Percentiles rank a stretch among this genome's conserved stretches.
phyloP scores from a whole-genome alignment of 2,888 invertebrate species.

The Melanargia galathea region DNA sequence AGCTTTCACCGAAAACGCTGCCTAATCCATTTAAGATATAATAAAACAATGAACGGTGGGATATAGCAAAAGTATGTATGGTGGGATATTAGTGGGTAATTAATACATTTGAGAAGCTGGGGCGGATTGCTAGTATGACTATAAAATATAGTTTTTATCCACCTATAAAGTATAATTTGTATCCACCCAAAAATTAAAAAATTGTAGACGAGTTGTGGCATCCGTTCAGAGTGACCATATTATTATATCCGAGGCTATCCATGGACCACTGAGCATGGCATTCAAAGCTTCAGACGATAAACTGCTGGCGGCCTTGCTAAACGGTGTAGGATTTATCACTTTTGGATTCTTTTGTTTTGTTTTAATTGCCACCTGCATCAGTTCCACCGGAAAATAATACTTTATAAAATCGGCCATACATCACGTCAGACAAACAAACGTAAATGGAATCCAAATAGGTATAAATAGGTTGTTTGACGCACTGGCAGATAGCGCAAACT shows the following conservation, averaged over 20 bases:
- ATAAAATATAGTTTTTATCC: too few relatives aligned
- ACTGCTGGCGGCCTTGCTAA: conserved; percentile 41
- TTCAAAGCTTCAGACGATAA: conserved; percentile 48
- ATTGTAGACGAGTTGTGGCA: conserved; percentile 4
- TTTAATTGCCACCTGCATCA: conserved; percentile 42
- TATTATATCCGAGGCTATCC: conserved; percentile 41
- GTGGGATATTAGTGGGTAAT: too few relatives aligned
- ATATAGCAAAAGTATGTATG: too few relatives aligned
- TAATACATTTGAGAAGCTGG: too few relatives aligned
- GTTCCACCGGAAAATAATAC: conserved; percentile 22
- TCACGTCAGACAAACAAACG: conserved; percentile 22
- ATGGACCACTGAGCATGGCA: conserved; percentile 51
- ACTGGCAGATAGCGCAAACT: background rate
- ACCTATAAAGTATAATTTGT: background rate
- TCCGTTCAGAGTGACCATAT: conserved; percentile 30
- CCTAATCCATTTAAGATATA: too few relatives aligned
- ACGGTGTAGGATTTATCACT: conserved; percentile 42
- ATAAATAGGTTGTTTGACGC: background rate
- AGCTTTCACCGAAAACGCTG: too few relatives aligned
- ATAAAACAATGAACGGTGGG: too few relatives aligned
- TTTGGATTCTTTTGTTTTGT: conserved; percentile 45
- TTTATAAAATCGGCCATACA: background rate
- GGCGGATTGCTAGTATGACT: too few relatives aligned
- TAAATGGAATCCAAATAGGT: conserved; percentile 12
- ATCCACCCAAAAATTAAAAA: background rate